Evolutionary conservation across 2,113 vertebrate species (phyloP).

Genomic region (Mesembrinibis cayennensis): DNA sequence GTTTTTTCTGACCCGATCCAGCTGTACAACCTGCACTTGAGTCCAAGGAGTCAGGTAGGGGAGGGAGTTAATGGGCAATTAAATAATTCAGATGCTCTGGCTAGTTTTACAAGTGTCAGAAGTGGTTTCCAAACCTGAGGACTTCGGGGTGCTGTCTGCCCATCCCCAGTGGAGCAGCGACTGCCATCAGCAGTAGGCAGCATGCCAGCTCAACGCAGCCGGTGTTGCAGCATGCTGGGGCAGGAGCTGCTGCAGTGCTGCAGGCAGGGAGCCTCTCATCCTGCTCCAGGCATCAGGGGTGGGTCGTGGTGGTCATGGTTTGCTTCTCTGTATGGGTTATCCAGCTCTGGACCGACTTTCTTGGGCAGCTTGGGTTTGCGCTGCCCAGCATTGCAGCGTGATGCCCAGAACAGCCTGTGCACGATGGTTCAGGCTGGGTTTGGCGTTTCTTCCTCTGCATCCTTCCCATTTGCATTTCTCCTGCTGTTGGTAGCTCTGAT

Average conservation of each 20-base stretch:
- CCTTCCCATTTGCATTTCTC: not conserved
- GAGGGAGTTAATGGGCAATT: not conserved
- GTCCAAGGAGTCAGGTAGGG: not conserved
- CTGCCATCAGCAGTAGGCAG: not conserved
- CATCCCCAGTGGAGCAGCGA: not conserved
- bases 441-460: not conserved
- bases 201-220: rapidly evolving
- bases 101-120: not conserved
- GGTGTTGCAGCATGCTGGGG: not conserved
- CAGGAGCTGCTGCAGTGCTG: not conserved
- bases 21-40: not conserved
- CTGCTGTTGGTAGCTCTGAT: not conserved
- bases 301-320: rapidly evolving
- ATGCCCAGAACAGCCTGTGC: not conserved
- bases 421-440: not conserved
- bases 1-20: not conserved
- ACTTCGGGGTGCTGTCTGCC: rapidly evolving
- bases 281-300: not conserved
- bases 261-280: not conserved
- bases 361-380: not conserved
- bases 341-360: not conserved
- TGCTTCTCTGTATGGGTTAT: not conserved
- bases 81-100: not conserved
- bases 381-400: not conserved
- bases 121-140: not conserved